Evolutionary conservation across 2,888 invertebrate genomes (phyloP).

Genomic region (Dicroscelio sp.): DNA sequence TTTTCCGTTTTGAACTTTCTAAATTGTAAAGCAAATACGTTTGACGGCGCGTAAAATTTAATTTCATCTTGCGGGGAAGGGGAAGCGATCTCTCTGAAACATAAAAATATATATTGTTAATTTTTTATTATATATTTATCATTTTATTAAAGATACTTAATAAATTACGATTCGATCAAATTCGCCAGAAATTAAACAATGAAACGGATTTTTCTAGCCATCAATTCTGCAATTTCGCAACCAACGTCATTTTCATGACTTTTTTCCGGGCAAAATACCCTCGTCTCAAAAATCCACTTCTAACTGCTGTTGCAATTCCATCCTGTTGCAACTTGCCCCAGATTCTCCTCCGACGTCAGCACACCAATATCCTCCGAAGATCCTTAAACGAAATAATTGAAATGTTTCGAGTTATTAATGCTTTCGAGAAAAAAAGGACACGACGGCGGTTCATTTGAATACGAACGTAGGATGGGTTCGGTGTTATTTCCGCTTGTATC

Average conservation of each 20-base stretch:
- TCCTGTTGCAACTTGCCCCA: slow-evolving; percentile 60
- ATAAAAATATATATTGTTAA: too few species aligned
- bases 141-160: too few species aligned
- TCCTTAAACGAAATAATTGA: slow-evolving; percentile 9
- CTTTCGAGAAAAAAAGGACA: background rate
- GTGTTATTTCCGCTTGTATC: slow-evolving; percentile 74
- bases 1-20: background rate
- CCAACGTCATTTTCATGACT: too few species aligned
- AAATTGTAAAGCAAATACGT: background rate
- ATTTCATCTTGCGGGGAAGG: too few species aligned
- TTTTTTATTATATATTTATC: too few species aligned
- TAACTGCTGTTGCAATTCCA: slow-evolving; percentile 14
- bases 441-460: slow-evolving; percentile 61
- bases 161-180: too few species aligned
- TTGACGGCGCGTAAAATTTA: background rate
- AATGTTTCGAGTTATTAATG: slow-evolving; percentile 2
- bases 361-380: slow-evolving; percentile 28
- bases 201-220: too few species aligned
- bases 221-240: slow-evolving; percentile 4
- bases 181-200: too few species aligned
- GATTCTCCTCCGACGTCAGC: slow-evolving; percentile 19
- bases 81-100: too few species aligned
- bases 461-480: slow-evolving; percentile 43
- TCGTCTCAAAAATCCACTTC: slow-evolving; percentile 26
- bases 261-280: slow-evolving; percentile 11